Conservation (phyloP, 2,888 invertebrate genomes). For the Dynastes maya region DNA sequence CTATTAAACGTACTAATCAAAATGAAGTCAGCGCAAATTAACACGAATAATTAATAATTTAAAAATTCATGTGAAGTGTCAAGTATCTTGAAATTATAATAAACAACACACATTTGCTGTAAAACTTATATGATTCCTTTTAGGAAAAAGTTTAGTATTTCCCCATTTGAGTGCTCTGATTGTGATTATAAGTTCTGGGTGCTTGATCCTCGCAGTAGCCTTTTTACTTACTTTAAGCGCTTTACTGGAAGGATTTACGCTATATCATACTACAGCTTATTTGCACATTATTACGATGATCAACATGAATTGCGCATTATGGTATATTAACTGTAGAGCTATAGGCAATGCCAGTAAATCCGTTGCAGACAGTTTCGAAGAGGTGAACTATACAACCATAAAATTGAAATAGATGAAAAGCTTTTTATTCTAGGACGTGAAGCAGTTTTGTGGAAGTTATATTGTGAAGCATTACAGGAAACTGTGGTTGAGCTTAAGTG, state of each 20-base stretch:
- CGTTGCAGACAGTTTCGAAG: slow-evolving; percentile 67
- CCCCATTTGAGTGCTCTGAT: slow-evolving; percentile 76
- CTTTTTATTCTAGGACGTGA: slow-evolving; percentile 72
- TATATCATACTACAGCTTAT: slow-evolving; percentile 77
- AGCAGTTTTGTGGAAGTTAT: slow-evolving; percentile 73
- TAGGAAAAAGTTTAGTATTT: slow-evolving; percentile 76
- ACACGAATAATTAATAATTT: too few relatives aligned
- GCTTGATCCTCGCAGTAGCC: slow-evolving; percentile 75
- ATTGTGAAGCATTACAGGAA: slow-evolving; percentile 77
- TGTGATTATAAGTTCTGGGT: slow-evolving; percentile 76
- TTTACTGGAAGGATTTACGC: slow-evolving; percentile 77
- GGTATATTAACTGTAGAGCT: slow-evolving; percentile 81
- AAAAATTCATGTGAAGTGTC: too few relatives aligned
- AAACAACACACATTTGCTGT: too few relatives aligned
- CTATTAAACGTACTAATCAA: too few relatives aligned
- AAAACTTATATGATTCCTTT: slow-evolving; percentile 54
- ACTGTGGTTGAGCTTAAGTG: slow-evolving; percentile 79
- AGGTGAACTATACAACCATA: slow-evolving; percentile 57
- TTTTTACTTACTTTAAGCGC: slow-evolving; percentile 76
- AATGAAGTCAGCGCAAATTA: too few relatives aligned
- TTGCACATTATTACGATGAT: slow-evolving; percentile 81
- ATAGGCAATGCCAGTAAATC: slow-evolving; percentile 75
- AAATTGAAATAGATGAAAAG: not conserved
- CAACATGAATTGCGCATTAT: slow-evolving; percentile 81
- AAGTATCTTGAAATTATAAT: too few relatives aligned